phyloP scores from a whole-genome alignment of 2,113 vertebrate species.

The Patagioenas fasciata region DNA sequence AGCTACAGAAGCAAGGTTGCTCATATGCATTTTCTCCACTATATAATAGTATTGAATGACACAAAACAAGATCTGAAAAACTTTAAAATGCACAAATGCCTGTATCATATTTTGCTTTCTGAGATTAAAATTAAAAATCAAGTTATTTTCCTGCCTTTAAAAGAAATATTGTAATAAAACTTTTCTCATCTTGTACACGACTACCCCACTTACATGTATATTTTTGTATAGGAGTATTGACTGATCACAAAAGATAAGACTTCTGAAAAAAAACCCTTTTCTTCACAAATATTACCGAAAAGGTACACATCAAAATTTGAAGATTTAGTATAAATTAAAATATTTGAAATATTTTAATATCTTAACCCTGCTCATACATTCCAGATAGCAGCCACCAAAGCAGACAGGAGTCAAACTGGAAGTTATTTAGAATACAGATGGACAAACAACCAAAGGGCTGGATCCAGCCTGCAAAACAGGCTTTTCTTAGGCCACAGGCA shows the following conservation, averaged over 20 bases:
- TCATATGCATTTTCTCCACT: not conserved
- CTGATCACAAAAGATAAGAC: not conserved
- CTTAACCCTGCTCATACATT: not conserved
- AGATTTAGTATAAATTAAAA: not conserved
- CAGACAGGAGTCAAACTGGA: not conserved
- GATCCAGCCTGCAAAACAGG: slow-evolving; percentile 15
- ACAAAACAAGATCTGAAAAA: not conserved
- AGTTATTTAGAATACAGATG: slow-evolving; percentile 30
- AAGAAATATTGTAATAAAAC: not conserved
- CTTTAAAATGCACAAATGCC: not conserved
- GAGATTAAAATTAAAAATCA: not conserved
- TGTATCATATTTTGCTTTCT: not conserved
- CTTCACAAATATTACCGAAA: not conserved
- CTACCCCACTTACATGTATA: not conserved
- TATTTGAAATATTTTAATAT: not conserved
- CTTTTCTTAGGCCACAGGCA: not conserved
- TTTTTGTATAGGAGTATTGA: not conserved
- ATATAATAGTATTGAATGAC: not conserved
- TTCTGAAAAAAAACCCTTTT: not conserved
- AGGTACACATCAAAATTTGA: not conserved
- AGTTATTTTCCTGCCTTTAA: not conserved
- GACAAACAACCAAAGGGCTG: not conserved
- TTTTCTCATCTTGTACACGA: not conserved
- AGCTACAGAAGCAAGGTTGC: not conserved
- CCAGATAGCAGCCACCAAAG: not conserved